Evolutionary conservation across 2,113 vertebrate species (phyloP).

Genomic region (Meleagris gallopavo): DNA sequence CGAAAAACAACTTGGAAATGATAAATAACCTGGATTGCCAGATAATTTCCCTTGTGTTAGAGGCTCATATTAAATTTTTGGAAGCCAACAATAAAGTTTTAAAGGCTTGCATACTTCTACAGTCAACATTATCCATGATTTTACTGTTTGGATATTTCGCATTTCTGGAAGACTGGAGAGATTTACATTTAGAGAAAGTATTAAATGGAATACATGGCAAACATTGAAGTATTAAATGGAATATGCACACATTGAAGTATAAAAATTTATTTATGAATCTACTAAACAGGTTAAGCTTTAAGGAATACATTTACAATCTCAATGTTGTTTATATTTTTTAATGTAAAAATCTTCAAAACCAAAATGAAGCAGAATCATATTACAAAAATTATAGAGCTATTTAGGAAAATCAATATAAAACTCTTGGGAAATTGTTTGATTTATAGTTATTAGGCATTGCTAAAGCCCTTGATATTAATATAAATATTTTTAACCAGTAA

Average conservation of each 20-base stretch:
- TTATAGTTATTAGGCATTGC: neutral
- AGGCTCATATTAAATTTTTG: neutral
- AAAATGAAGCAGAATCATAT: neutral
- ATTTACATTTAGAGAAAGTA: neutral
- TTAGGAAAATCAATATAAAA: neutral
- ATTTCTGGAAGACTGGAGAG: neutral
- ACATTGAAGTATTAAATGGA: neutral
- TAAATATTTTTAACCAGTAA: conserved; percentile 3
- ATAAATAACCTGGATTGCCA: neutral
- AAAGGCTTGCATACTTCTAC: neutral
- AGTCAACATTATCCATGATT: neutral
- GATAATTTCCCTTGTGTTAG: neutral
- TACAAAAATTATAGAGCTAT: neutral
- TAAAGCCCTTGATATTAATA: neutral
- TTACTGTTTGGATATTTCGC: neutral
- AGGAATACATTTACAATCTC: neutral
- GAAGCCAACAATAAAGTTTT: neutral
- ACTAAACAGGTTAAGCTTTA: neutral
- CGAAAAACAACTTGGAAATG: neutral
- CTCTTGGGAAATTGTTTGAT: neutral
- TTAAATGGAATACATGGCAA: neutral
- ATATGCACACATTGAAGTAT: neutral
- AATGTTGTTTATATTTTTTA: neutral
- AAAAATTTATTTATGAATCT: neutral
- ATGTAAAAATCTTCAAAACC: neutral